phyloP scores from a whole-genome alignment of 2,113 vertebrate species.

The Cyprinus carpio region DNA sequence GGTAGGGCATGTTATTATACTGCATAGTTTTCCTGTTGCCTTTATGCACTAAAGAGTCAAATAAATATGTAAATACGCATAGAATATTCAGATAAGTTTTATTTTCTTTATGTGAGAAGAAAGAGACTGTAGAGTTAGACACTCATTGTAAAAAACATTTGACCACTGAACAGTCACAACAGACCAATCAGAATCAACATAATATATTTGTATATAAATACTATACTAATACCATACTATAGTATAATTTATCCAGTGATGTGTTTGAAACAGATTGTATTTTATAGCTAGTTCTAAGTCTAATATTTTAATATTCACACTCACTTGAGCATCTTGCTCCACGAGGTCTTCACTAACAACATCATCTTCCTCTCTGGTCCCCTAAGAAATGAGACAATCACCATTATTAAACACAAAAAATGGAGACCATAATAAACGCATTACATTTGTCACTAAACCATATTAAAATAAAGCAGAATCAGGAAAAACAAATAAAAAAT shows the following conservation, averaged over 20 bases:
- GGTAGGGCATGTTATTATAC: background rate
- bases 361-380: constrained; percentile 87
- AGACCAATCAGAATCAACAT: background rate
- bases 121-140: background rate
- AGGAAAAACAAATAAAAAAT: too few species aligned
- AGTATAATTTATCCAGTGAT: background rate
- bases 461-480: too few species aligned
- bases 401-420: constrained; percentile 20
- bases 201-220: background rate
- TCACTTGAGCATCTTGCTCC: constrained; percentile 88
- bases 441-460: too few species aligned
- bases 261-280: too few species aligned
- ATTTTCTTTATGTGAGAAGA: background rate
- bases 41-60: background rate
- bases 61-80: background rate
- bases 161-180: background rate
- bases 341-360: constrained; percentile 90
- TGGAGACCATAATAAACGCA: too few species aligned
- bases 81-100: background rate
- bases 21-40: background rate
- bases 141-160: background rate
- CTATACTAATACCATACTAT: too few species aligned
- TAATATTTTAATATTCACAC: constrained; percentile 1
- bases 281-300: too few species aligned
- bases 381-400: constrained; percentile 71